Evolutionary conservation across 2,797 vertebrate species (phyloP).

Genomic region (Meda fulgida): DNA sequence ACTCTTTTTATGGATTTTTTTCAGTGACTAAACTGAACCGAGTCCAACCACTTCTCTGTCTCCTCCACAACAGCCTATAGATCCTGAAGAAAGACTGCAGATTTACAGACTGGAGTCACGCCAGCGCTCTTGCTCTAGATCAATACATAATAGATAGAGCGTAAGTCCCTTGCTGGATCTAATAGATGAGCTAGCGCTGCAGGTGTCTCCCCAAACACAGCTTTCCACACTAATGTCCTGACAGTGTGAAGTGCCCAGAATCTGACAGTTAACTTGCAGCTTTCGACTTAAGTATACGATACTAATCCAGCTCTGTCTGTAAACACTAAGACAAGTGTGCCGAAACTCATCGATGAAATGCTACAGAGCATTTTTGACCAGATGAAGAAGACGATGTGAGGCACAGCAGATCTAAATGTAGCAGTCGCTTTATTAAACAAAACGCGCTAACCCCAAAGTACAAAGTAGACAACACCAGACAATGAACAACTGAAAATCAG

Average conservation of each 20-base stretch:
- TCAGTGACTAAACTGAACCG: neutral
- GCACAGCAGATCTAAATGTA: neutral
- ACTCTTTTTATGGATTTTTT: neutral
- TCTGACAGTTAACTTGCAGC: neutral
- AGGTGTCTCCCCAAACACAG: constrained; percentile 59
- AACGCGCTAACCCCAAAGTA: neutral
- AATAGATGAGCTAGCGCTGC: constrained; percentile 63
- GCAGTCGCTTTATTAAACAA: neutral
- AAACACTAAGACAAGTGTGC: constrained; percentile 26
- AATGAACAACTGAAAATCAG: neutral
- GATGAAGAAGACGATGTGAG: neutral
- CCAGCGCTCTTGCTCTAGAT: constrained; percentile 66
- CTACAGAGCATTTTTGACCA: neutral
- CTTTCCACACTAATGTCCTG: constrained; percentile 32
- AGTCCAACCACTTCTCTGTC: neutral
- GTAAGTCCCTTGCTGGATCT: constrained; percentile 64
- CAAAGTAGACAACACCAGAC: neutral
- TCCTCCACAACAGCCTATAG: constrained; percentile 5
- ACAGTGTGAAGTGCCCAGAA: neutral
- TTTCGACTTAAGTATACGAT: neutral
- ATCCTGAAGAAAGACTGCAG: constrained; percentile 54
- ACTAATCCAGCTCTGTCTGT: constrained; percentile 11
- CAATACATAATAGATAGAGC: constrained; percentile 74
- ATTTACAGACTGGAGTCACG: constrained; percentile 67
- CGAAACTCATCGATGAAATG: neutral